Evolutionary conservation across 1,140 invertebrate genomes (phyloP).

Genomic region (Elymnias hypermnestra): DNA sequence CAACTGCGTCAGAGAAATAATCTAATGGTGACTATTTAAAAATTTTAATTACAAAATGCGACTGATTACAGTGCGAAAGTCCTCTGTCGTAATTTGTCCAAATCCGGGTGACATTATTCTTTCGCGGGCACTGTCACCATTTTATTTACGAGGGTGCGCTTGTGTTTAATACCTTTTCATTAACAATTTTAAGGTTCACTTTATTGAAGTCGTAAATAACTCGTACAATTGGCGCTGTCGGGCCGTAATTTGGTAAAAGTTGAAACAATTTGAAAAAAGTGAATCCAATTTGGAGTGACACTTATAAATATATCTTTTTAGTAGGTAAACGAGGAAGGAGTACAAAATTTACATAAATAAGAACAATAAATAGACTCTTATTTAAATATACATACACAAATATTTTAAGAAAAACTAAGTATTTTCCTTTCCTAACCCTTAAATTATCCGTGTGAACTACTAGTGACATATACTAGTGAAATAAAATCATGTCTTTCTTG

Average conservation of each 20-base stretch:
- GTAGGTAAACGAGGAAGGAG: too few relatives aligned
- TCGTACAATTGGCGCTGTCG: slow-evolving; percentile 46
- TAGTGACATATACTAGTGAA: too few relatives aligned
- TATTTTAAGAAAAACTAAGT: too few relatives aligned
- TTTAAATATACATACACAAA: too few relatives aligned
- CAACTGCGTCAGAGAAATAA: too few relatives aligned
- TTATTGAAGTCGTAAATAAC: slow-evolving; percentile 73
- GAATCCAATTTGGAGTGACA: slow-evolving; percentile 10
- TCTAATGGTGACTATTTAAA: too few relatives aligned
- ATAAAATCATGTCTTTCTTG: too few relatives aligned
- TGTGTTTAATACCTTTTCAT: slow-evolving; percentile 74
- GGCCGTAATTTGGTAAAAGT: slow-evolving; percentile 55
- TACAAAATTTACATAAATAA: too few relatives aligned
- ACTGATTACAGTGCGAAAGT: slow-evolving; percentile 18
- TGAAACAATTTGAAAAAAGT: slow-evolving; percentile 30
- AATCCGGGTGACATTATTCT: slow-evolving; percentile 66
- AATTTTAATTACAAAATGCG: slow-evolving; percentile 15
- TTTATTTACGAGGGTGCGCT: slow-evolving; percentile 65
- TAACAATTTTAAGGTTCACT: slow-evolving; percentile 73
- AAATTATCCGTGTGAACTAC: too few relatives aligned
- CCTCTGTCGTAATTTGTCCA: slow-evolving; percentile 54
- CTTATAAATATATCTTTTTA: too few relatives aligned
- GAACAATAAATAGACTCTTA: too few relatives aligned
- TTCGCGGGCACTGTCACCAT: slow-evolving; percentile 55
- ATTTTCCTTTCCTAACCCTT: too few relatives aligned